Percentiles rank a stretch among this genome's conserved stretches.
Evolutionary conservation across 2,113 vertebrate genomes (phyloP).

Genomic region (Orientallactaga bullata): DNA sequence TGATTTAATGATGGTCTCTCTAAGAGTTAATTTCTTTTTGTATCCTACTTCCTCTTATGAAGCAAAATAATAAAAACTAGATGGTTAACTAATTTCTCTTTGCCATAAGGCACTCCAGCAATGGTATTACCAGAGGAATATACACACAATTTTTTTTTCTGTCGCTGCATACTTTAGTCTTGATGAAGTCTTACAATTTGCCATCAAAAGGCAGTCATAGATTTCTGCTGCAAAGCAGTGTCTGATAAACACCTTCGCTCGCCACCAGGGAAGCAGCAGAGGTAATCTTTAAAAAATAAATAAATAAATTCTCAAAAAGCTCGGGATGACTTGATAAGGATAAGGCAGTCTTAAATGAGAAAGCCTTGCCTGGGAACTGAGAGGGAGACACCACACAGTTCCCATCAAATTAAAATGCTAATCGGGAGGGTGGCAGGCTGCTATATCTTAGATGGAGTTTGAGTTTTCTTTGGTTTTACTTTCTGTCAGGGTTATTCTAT

Average conservation of each 20-base stretch:
- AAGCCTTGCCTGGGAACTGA: constrained; percentile 71
- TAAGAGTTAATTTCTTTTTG: neutral
- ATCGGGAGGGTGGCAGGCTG: constrained; percentile 66
- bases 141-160: neutral
- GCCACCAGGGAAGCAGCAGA: constrained; percentile 49
- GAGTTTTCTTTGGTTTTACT: constrained; percentile 79
- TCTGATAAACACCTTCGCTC: constrained; percentile 72
- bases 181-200: constrained; percentile 66
- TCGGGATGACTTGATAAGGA: constrained; percentile 66
- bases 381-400: constrained; percentile 66
- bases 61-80: constrained; percentile 13
- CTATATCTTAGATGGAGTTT: constrained; percentile 64
- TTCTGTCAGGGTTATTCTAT: constrained; percentile 76
- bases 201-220: constrained; percentile 27
- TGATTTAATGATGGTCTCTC: neutral
- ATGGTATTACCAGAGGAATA: neutral
- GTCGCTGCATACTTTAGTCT: neutral
- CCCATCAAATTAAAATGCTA: constrained; percentile 75
- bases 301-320: constrained; percentile 58
- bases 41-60: constrained; percentile 2
- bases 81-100: constrained; percentile 36
- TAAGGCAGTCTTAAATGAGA: constrained; percentile 69
- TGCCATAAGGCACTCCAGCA: constrained; percentile 9
- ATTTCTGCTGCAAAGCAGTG: constrained; percentile 36
- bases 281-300: constrained; percentile 69